phyloP scores from a whole-genome alignment of 2,113 vertebrate genomes.

The Centropus bengalensis region DNA sequence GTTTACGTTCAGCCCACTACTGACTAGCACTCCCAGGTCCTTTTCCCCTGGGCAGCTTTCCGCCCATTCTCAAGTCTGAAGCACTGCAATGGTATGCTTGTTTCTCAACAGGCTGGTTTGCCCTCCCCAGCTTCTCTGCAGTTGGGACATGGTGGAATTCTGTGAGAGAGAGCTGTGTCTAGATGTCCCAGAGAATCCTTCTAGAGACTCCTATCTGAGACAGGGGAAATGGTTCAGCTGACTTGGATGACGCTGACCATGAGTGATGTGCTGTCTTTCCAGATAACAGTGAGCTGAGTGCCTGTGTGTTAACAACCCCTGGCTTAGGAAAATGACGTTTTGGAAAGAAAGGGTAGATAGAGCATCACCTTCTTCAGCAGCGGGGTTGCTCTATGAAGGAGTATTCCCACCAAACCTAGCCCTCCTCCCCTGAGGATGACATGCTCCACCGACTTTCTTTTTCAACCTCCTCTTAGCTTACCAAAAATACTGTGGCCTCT shows the following conservation, averaged over 20 bases:
- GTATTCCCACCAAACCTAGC: not conserved
- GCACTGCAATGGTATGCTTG: too few species aligned
- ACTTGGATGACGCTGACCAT: slow-evolving; percentile 32
- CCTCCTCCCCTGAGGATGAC: not conserved
- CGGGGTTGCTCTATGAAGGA: not conserved
- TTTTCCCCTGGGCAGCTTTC: too few species aligned
- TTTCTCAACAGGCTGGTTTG: not conserved
- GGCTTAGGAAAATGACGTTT: not conserved
- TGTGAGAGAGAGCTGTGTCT: not conserved
- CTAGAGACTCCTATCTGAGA: not conserved
- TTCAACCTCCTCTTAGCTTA: not conserved
- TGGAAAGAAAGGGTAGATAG: not conserved
- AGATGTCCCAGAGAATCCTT: not conserved
- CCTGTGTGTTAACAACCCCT: not conserved
- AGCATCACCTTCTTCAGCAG: not conserved
- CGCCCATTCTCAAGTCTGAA: too few species aligned
- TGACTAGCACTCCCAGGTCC: too few species aligned
- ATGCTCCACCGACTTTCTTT: not conserved
- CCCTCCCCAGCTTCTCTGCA: not conserved
- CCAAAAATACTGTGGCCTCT: not conserved
- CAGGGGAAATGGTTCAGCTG: slow-evolving; percentile 10
- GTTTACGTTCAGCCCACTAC: too few species aligned
- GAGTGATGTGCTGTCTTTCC: slow-evolving; percentile 48
- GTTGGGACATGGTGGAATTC: not conserved
- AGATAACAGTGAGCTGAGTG: slow-evolving; percentile 18